A percentile compares a stretch with the other conserved stretches of the same genome.
Evolutionary conservation across 2,797 vertebrate species (phyloP).

Genomic region (Loriculus beryllinus): DNA sequence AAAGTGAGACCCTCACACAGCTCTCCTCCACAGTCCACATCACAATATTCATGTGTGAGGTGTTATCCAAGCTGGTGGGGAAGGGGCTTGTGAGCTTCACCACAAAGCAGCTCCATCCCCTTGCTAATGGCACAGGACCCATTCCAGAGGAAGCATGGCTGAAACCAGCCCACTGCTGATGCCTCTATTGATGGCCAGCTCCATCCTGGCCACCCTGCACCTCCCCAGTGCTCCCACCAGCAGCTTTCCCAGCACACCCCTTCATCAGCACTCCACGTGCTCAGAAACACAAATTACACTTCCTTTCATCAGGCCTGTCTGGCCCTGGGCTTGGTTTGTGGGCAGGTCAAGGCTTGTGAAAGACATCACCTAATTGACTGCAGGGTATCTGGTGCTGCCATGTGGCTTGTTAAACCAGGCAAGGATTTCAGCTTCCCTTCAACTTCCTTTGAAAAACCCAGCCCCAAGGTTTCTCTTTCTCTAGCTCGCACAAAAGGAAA

Average conservation of each 20-base stretch:
- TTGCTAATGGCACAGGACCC: background rate
- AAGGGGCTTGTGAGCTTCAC: background rate
- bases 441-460: background rate
- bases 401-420: background rate
- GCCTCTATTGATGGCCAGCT: fast-evolving
- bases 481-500: fast-evolving
- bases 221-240: background rate
- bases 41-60: fast-evolving
- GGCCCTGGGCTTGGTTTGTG: background rate
- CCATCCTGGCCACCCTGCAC: fast-evolving
- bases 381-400: background rate
- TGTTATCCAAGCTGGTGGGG: background rate
- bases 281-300: background rate
- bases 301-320: background rate
- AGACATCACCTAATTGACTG: background rate
- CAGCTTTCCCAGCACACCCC: background rate
- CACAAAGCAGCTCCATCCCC: background rate
- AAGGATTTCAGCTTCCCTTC: background rate
- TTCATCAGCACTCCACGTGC: background rate
- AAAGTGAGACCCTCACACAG: background rate
- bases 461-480: constrained; percentile 19
- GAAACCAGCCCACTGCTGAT: background rate
- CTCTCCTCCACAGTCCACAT: background rate
- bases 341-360: background rate
- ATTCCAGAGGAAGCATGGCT: background rate